Percentiles rank a stretch among this genome's conserved stretches.
Conservation (phyloP, 2,113 vertebrate species). For the Noctilio leporinus region DNA sequence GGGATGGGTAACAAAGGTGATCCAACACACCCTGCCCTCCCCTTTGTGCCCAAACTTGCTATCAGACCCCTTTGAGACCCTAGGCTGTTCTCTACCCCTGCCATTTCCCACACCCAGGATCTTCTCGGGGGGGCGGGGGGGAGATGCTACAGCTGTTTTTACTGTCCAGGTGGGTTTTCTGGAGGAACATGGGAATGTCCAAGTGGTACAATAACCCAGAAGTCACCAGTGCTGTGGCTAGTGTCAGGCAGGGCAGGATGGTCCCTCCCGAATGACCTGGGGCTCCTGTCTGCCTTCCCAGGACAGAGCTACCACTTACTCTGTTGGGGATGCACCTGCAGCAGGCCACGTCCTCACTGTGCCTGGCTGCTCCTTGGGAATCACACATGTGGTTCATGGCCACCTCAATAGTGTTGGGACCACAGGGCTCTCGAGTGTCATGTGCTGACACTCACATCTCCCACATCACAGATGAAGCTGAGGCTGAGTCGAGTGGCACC, state of each 20-base stretch:
- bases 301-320: no score
- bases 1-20: neutral
- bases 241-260: neutral
- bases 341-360: neutral
- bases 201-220: neutral
- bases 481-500: neutral
- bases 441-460: fast-evolving
- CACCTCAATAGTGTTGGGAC: neutral
- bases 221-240: neutral
- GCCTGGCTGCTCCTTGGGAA: neutral
- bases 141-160: neutral
- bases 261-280: neutral
- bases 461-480: neutral
- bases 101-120: neutral
- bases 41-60: neutral
- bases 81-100: neutral
- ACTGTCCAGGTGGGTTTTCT: neutral
- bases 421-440: neutral
- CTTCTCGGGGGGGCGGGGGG: neutral
- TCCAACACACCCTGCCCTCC: neutral
- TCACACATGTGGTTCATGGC: neutral
- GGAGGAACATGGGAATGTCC: neutral
- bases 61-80: neutral
- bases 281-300: neutral
- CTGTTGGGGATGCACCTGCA: neutral